These are phyloP conservation scores for Sebastes dallii DNA, from an alignment of 2,797 vertebrate species.

Conservation along the genomic window DNA sequence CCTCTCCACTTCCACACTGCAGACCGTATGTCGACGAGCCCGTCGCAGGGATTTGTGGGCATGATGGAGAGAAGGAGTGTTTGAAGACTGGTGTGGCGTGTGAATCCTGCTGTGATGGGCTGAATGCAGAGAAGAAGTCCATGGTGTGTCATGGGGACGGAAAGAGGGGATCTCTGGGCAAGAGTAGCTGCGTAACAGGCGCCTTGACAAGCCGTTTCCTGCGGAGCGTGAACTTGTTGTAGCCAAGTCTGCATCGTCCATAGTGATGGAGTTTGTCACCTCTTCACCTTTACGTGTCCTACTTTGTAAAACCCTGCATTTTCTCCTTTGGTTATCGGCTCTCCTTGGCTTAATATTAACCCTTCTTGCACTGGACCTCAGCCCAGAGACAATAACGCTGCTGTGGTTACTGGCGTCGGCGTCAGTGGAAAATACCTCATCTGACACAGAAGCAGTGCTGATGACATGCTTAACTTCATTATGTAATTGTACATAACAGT, in stretches of 20 bases:
- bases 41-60: conserved; percentile 58
- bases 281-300: conserved; percentile 9
- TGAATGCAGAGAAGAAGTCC: conserved; percentile 35
- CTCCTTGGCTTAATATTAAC: conserved; percentile 14
- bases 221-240: background rate
- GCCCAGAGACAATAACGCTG: background rate
- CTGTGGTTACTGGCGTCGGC: background rate
- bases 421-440: background rate
- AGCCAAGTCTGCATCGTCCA: conserved; percentile 39
- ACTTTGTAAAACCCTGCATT: conserved; percentile 1
- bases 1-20: conserved; percentile 85
- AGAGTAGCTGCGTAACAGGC: conserved; percentile 85
- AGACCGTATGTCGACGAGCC: conserved; percentile 87
- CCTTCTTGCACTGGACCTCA: background rate
- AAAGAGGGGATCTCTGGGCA: conserved; percentile 85
- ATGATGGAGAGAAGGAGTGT: conserved; percentile 22
- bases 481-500: background rate
- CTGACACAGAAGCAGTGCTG: background rate
- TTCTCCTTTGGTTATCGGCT: conserved; percentile 40
- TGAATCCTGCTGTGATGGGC: conserved; percentile 48
- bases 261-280: background rate
- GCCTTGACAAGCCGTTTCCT: conserved; percentile 38
- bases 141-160: conserved; percentile 31
- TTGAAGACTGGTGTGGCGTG: conserved; percentile 8
- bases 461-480: background rate